A percentile compares a stretch with the other conserved stretches of the same genome.
Conservation (phyloP, 2,888 invertebrate species). For the Dasysyrphus albostriatus region DNA sequence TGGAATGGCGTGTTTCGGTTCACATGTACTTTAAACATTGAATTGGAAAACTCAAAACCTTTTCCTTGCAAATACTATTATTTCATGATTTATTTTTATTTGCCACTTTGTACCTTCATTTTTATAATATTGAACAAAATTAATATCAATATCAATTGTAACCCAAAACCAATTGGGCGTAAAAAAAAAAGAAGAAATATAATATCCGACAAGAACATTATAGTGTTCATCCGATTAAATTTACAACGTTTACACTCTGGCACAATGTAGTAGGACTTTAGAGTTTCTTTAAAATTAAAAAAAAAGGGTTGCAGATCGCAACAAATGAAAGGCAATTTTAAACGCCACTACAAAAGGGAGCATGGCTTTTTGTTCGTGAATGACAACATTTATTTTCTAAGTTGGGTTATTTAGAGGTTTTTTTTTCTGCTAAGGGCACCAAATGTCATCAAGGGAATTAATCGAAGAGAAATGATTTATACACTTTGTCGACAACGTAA, state of each 20-base stretch:
- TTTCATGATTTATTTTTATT: conserved; percentile 29
- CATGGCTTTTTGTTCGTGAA: conserved; percentile 75
- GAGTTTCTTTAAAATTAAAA: conserved; percentile 30
- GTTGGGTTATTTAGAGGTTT: conserved; percentile 74
- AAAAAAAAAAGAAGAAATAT: conserved; percentile 15
- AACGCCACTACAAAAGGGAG: conserved; percentile 83
- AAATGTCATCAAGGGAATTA: conserved; percentile 84
- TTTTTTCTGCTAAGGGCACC: conserved; percentile 75
- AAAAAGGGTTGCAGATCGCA: conserved; percentile 59
- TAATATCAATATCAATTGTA: conserved; percentile 73
- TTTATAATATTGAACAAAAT: conserved; percentile 47
- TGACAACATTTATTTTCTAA: conserved; percentile 46
- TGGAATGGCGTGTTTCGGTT: conserved; percentile 6
- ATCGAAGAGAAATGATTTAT: conserved; percentile 84
- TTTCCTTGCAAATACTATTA: background rate
- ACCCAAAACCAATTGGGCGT: conserved; percentile 69
- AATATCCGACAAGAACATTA: conserved; percentile 51
- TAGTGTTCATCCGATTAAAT: conserved; percentile 73
- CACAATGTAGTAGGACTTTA: conserved; percentile 25
- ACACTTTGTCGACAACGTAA: conserved; percentile 72
- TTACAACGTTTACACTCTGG: conserved; percentile 52
- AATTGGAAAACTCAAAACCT: conserved; percentile 13
- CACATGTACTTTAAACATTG: background rate
- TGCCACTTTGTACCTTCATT: conserved; percentile 31
- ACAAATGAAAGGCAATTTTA: conserved; percentile 82